Conservation (phyloP, 2,113 vertebrate species). For the Phalacrocorax carbo region DNA sequence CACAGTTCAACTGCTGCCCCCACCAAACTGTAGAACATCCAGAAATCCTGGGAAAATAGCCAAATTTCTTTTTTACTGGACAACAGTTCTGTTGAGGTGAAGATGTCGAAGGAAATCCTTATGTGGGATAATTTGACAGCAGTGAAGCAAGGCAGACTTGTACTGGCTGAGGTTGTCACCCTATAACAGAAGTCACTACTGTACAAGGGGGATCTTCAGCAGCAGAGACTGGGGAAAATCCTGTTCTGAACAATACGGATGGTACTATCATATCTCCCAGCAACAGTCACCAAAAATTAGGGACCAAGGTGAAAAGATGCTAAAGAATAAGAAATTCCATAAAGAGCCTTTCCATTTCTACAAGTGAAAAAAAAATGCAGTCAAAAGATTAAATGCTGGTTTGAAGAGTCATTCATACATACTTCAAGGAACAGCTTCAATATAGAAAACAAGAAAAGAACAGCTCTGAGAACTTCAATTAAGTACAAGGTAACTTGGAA, state of each 20-base stretch:
- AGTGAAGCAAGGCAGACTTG: background rate
- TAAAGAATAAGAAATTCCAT: background rate
- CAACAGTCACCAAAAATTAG: background rate
- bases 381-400: constrained; percentile 45
- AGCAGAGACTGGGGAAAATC: background rate
- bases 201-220: background rate
- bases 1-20: background rate
- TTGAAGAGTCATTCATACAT: constrained; percentile 7
- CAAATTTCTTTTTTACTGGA: background rate
- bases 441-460: constrained; percentile 52
- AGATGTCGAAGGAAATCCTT: background rate
- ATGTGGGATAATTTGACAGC: background rate
- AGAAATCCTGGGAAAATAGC: background rate
- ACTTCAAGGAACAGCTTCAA: constrained; percentile 53
- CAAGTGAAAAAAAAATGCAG: background rate
- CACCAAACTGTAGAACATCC: background rate
- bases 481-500: constrained; percentile 65
- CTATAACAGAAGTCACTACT: background rate
- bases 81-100: background rate
- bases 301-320: background rate
- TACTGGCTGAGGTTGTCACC: background rate
- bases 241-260: fast-evolving
- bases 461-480: constrained; percentile 58
- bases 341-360: background rate
- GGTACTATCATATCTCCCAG: background rate